phyloP scores from a whole-genome alignment of 2,797 vertebrate genomes.

The Otus scops region DNA sequence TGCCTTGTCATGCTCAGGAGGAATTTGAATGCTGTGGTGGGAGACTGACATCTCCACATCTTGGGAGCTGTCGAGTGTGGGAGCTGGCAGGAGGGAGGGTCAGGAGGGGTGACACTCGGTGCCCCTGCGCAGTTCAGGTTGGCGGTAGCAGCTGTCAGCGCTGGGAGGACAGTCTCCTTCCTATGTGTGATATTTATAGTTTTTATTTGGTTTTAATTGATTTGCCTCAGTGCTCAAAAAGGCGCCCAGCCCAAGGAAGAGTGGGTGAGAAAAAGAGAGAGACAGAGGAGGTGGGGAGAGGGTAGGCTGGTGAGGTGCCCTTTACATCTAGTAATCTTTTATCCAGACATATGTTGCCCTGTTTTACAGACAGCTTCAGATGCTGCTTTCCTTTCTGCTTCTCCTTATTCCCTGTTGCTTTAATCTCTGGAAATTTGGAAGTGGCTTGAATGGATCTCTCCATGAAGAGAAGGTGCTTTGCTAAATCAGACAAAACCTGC shows the following conservation, averaged over 20 bases:
- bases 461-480: neutral
- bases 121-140: rapidly evolving
- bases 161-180: neutral
- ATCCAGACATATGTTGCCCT: neutral
- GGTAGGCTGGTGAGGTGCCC: neutral
- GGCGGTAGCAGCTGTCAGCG: neutral
- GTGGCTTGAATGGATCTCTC: neutral
- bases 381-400: neutral
- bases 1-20: neutral
- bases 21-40: neutral
- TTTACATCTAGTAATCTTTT: neutral
- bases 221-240: neutral
- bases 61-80: neutral
- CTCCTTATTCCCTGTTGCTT: neutral
- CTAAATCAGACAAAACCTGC: neutral
- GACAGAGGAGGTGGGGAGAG: neutral
- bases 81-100: rapidly evolving
- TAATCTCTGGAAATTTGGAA: neutral
- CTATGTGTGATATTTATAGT: neutral
- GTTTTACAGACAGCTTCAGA: neutral
- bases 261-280: neutral
- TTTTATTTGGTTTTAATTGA: neutral
- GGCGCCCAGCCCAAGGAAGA: neutral
- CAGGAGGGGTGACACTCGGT: neutral
- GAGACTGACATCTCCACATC: neutral